Evolutionary conservation across 2,888 invertebrate species (phyloP).

Genomic region (Catonia carolina): DNA sequence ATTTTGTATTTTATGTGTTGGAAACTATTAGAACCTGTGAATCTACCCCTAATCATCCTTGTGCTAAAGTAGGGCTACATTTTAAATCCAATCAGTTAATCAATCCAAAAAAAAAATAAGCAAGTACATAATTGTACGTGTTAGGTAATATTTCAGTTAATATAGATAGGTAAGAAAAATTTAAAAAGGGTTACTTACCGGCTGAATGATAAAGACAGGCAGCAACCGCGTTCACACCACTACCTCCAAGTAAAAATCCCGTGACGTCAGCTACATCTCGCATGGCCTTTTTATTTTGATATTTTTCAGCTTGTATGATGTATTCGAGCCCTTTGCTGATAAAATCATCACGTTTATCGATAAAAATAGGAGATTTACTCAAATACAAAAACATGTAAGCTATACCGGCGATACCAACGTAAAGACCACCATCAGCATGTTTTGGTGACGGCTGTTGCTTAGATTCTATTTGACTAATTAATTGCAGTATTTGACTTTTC

Average conservation of each 20-base stretch:
- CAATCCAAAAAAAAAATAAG: too few relatives aligned
- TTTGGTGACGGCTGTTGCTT: conserved; percentile 39
- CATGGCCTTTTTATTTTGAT: conserved; percentile 43
- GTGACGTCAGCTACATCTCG: conserved; percentile 52
- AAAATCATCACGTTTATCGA: conserved; percentile 45
- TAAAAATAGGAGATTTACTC: conserved; percentile 49
- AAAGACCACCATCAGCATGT: conserved; percentile 54
- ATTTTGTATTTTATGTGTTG: too few relatives aligned
- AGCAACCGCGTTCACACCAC: conserved; percentile 68
- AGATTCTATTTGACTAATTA: conserved; percentile 36
- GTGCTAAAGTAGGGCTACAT: too few relatives aligned
- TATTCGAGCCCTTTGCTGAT: conserved; percentile 56
- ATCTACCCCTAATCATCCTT: too few relatives aligned
- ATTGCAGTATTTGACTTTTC: conserved; percentile 22
- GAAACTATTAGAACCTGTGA: too few relatives aligned
- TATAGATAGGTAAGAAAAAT: too few relatives aligned
- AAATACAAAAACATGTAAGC: conserved; percentile 70
- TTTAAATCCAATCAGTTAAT: too few relatives aligned
- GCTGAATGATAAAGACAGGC: conserved; percentile 52
- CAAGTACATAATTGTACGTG: too few relatives aligned
- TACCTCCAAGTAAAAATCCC: conserved; percentile 71
- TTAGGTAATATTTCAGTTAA: too few relatives aligned
- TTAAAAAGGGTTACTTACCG: conserved; percentile 40
- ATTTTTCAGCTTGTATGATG: conserved; percentile 54
- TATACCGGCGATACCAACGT: conserved; percentile 63